phyloP scores from a whole-genome alignment of 2,888 invertebrate genomes.

The Allolobophora icterica region DNA sequence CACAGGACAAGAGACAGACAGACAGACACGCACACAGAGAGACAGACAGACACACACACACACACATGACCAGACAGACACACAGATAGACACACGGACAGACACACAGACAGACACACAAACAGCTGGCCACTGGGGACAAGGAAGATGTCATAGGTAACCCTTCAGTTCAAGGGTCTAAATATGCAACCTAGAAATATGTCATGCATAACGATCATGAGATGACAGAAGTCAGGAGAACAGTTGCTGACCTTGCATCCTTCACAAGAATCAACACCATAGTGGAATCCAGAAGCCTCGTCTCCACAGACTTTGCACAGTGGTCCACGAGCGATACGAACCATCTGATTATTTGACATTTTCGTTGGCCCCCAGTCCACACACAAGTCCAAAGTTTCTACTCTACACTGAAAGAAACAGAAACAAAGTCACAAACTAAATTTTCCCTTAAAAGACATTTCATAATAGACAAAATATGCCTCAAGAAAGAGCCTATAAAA shows the following conservation, averaged over 20 bases:
- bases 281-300: constrained; percentile 63
- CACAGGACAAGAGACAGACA: too few relatives aligned
- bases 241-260: constrained; percentile 60
- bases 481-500: too few relatives aligned
- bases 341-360: background rate
- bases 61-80: background rate
- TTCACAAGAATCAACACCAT: constrained; percentile 64
- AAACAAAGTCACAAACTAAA: background rate
- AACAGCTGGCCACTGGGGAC: background rate
- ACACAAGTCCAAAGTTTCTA: background rate
- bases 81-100: background rate
- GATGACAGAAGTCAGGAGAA: background rate
- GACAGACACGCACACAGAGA: too few relatives aligned
- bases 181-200: background rate
- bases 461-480: background rate
- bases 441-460: too few relatives aligned
- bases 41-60: too few relatives aligned
- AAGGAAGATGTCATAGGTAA: too few relatives aligned
- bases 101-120: background rate
- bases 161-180: background rate
- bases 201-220: background rate
- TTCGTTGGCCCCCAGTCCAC: background rate
- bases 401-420: background rate
- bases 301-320: constrained; percentile 63
- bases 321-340: constrained; percentile 48